Base-by-base conservation (phyloP, 2,888 invertebrate species). In the Apantesis nais region DNA sequence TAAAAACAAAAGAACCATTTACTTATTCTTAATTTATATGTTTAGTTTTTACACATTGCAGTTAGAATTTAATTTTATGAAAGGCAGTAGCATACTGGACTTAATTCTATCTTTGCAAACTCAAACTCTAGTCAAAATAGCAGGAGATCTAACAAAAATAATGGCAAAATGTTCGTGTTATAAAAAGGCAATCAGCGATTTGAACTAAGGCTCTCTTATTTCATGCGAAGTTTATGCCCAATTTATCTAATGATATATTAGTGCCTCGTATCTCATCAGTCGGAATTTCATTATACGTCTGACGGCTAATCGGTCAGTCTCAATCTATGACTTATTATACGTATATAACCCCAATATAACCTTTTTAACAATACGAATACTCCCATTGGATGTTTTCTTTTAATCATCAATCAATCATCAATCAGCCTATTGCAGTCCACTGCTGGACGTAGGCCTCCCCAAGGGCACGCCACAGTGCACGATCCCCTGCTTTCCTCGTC, bases 251-350 rank as follows among this genome's bases (percentile, higher is more conserved):
- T 55, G 25, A 25, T 55, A 25, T 25, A 55, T 55, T 12, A 55
- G 55, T 55, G 25, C 4, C 34, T 61, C 48, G 22, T 52, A 52
- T 52, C n/a, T 52, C 48, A 52, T 52, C 34, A 61, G 29, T 61
- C 29, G 61, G 61, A 61, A 55, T 55, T 55, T 55, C 25, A 25
- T 55, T 55, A 55, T 55, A 25, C 55, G 55, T 55, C 55, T 55
- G n/a, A 55, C 55, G 55, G 25, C n/a, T 55, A 12, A 52, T 52
- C 48, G 48, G 29, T 58, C 58, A 29, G 29, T 29, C 58, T 58
- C 58, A 2, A 29, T 25, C 29, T 58, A 12, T 55, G n/a, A 55
- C 55, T 25, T 25, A 58, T 29, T 29, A n/a, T n/a, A n/a, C n/a
- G n/a, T 58, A 58, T 58, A 25, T 25, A 25, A n/a, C 12, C 55